These are phyloP conservation scores for Ostrea edulis DNA, from an alignment of 1,140 invertebrate genomes.

Conservation along the genomic window DNA sequence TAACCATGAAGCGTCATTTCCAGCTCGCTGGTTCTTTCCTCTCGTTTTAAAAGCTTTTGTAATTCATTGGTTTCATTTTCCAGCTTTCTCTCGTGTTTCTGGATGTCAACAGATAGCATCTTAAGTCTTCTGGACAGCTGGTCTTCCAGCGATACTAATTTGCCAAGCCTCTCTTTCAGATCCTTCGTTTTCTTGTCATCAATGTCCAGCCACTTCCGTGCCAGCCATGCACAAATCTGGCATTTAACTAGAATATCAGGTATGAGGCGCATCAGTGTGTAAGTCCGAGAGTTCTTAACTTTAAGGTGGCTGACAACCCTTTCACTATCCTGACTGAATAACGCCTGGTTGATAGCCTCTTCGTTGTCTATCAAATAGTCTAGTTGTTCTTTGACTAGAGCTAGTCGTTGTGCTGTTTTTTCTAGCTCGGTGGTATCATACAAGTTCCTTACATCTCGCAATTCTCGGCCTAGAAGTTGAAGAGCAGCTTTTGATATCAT, in stretches of 20 bases:
- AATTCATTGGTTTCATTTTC: slow-evolving; percentile 64
- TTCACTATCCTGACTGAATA: slow-evolving; percentile 72
- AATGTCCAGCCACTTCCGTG: slow-evolving; percentile 68
- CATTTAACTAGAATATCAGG: slow-evolving; percentile 73
- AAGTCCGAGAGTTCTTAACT: slow-evolving; percentile 64
- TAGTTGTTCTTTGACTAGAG: slow-evolving; percentile 70
- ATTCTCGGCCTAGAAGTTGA: slow-evolving; percentile 66
- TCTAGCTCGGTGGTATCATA: slow-evolving; percentile 73
- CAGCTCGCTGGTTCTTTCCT: slow-evolving; percentile 67
- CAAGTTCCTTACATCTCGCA: slow-evolving; percentile 69
- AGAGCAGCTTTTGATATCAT: slow-evolving; percentile 67
- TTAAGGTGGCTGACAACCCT: slow-evolving; percentile 64
- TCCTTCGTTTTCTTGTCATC: slow-evolving; percentile 73
- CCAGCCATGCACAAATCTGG: slow-evolving; percentile 68
- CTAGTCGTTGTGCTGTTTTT: slow-evolving; percentile 68
- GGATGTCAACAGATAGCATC: slow-evolving; percentile 64
- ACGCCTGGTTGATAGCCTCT: slow-evolving; percentile 63
- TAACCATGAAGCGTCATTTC: slow-evolving; percentile 62
- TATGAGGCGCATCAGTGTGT: slow-evolving; percentile 65
- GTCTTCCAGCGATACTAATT: slow-evolving; percentile 61
- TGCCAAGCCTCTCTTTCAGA: slow-evolving; percentile 67
- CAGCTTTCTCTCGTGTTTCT: slow-evolving; percentile 62
- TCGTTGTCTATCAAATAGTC: slow-evolving; percentile 73
- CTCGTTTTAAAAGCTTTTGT: slow-evolving; percentile 66
- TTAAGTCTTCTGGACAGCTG: slow-evolving; percentile 63